Conservation (phyloP, 2,888 invertebrate species). For the Xanthorhoe designata region DNA sequence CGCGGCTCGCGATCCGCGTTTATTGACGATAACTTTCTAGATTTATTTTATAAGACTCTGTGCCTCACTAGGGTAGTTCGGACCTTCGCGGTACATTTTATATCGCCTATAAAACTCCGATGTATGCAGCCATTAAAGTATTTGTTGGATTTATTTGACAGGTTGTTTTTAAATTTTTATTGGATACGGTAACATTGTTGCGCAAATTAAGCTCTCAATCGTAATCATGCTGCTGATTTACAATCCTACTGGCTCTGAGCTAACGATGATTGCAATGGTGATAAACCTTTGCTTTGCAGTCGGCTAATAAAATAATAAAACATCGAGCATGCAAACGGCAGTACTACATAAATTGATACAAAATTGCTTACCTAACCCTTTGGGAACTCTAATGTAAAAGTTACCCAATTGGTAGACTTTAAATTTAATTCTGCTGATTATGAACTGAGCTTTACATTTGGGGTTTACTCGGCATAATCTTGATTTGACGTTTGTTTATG, state of each 20-base stretch:
- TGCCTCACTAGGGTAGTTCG: constrained; percentile 51
- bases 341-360: constrained; percentile 64
- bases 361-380: constrained; percentile 72
- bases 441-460: constrained; percentile 59
- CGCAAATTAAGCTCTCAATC: constrained; percentile 68
- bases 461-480: constrained; percentile 30
- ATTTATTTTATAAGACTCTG: constrained; percentile 82
- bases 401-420: constrained; percentile 63
- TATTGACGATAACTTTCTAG: constrained; percentile 83
- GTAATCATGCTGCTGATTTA: constrained; percentile 56
- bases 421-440: constrained; percentile 76
- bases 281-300: constrained; percentile 8
- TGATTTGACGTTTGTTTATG: constrained; percentile 19
- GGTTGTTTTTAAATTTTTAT: constrained; percentile 78
- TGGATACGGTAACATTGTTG: constrained; percentile 75
- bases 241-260: constrained; percentile 41
- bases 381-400: constrained; percentile 78
- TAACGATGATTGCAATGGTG: constrained; percentile 48
- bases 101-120: constrained; percentile 78
- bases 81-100: constrained; percentile 67
- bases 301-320: constrained; percentile 46
- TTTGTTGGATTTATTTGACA: constrained; percentile 83
- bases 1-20: constrained; percentile 63
- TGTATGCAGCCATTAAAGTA: constrained; percentile 80
- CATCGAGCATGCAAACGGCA: constrained; percentile 35